Evolutionary conservation across 2,797 vertebrate species (phyloP), one percentile per base, ranked within the genome.

Genomic region (Allobates femoralis): DNA sequence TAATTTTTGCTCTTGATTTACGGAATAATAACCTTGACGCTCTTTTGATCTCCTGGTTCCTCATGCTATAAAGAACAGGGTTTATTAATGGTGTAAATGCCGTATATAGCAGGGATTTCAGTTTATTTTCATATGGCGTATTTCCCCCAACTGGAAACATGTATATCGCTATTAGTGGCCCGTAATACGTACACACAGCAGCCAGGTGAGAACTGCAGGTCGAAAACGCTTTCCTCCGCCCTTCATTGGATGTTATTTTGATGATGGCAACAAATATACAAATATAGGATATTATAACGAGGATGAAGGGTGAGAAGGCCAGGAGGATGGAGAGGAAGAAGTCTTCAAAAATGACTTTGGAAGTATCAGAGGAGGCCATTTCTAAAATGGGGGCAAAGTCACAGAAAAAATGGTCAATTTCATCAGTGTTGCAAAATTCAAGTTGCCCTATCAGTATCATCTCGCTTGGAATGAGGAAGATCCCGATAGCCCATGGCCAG

Each of bases 331-430:
- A 51, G 3, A 76, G 41, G 18, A 76, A 30, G 16, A 84, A 84
- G 41, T 84, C 82, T 76, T 84, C 71, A 28, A 62, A 76, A 21
- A 50, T 26, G 71, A 75, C 71, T n/a, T 62, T 64, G 56, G 21
- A 84, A 14, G 86, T 88, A 16, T 91, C 85, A 0, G 85, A 89
- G 50, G 90, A 92, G 60, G 90, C 86, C 76, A 90, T 50, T 41
- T 90, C 89, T 84, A 91, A 86, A 55, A 91, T 84, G 76, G 91
- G 90, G 0, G 86, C 87, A 14, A 91, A 85, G 11, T 92, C 90
- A 51, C 90, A 91, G 0, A 81, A 87, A 37, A 91, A 92, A 76
- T 91, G 90, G 46, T 91, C 87, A 16, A 87, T 91, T 62, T 81
- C 26, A 4, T 92, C 90, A 21, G 90, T 87, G 0, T 89, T 86